Evolutionary conservation across 2,797 vertebrate genomes (phyloP), one percentile per base, ranked within the genome.

Genomic region (Sardinella longiceps): DNA sequence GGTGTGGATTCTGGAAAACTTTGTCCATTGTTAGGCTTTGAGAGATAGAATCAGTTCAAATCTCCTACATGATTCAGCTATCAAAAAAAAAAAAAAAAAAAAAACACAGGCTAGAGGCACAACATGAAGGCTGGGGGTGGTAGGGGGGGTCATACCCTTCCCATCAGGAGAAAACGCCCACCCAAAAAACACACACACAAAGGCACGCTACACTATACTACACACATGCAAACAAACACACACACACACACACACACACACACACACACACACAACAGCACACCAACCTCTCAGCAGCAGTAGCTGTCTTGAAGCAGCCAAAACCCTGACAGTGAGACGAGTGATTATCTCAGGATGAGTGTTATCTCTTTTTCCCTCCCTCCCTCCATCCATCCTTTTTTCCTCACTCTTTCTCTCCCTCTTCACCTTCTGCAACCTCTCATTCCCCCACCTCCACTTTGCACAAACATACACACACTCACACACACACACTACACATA

Each of bases 321-420:
- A 77, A 43, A 77, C 70, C 37, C 70, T 77, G 70, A 77, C 70
- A 77, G 70, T 6, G 37, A 77, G 14, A 77, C 37, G 70, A 77
- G 70, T 77, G 70, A 77, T 77, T 77, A 77, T 77, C 70, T 77
- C 70, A 77, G 70, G 70, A 77, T 77, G 70, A 23, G 37, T 43
- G 70, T 77, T 77, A 77, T 43, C 33, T 77, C 70, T 77, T 28
- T 33, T 70, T 70, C 33, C 30, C 33, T 39, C 66, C 30, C 66
- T 74, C 33, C 11, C 15, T 74, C 66, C 12, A 14, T 30, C 5
- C 33, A 11, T 37, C 28, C 23, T 33, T 33, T 39, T 1, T 37
- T 37, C 37, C 14, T 30, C 66, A 4, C 66, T 74, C 12, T 66
- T 2, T 74, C 30, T 39, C 66, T 74, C 66, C 37, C 30, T 74